Evolutionary conservation across 1,140 invertebrate genomes (phyloP).

Genomic region (Aphidius gifuensis): DNA sequence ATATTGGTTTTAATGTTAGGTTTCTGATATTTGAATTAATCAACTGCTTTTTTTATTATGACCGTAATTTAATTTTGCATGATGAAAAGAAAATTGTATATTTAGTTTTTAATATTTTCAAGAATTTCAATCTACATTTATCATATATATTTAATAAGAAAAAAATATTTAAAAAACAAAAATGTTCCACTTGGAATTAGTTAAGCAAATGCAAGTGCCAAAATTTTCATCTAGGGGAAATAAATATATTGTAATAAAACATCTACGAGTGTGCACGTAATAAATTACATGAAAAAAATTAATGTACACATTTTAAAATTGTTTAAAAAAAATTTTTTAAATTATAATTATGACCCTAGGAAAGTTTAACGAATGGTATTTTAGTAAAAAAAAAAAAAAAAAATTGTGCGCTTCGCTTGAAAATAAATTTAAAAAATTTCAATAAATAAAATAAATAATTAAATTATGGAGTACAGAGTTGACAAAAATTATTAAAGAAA

Average conservation of each 20-base stretch:
- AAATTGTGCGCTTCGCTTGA: constrained; percentile 11
- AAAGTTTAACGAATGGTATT: not conserved
- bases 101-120: constrained; percentile 23
- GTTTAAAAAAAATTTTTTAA: too few species aligned
- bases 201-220: constrained; percentile 21
- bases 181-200: constrained; percentile 13
- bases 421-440: not conserved
- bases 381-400: not conserved
- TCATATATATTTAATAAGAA: constrained; percentile 3
- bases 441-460: constrained; percentile 1
- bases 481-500: too few species aligned
- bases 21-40: constrained; percentile 3
- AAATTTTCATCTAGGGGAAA: constrained; percentile 11
- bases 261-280: not conserved
- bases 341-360: too few species aligned
- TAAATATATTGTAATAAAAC: not conserved
- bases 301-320: too few species aligned
- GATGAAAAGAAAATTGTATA: constrained; percentile 18
- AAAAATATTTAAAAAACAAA: not conserved
- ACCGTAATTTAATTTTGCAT: constrained; percentile 5
- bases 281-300: not conserved
- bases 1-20: not conserved
- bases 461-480: not conserved
- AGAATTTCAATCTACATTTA: constrained; percentile 17
- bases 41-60: not conserved